Evolutionary conservation across 2,888 invertebrate genomes (phyloP).

Genomic region (Merodon equestris): DNA sequence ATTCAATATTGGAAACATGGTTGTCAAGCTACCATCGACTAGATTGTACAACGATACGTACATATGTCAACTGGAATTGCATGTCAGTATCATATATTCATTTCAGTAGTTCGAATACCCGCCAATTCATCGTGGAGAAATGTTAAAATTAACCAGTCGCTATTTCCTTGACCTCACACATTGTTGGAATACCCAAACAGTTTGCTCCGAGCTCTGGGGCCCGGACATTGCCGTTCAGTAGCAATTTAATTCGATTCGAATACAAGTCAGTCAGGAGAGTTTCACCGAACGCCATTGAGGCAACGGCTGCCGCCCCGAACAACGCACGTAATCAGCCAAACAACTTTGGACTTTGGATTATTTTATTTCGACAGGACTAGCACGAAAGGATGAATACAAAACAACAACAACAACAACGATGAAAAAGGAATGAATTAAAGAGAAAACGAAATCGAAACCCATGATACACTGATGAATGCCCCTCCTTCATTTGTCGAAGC

Average conservation of each 20-base stretch:
- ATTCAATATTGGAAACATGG: too few relatives aligned
- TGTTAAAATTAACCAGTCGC: conserved; percentile 31
- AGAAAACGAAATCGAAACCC: conserved; percentile 37
- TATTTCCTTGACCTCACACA: conserved; percentile 47
- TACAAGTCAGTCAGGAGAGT: conserved; percentile 42
- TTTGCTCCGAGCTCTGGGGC: background rate
- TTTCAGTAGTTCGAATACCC: too few relatives aligned
- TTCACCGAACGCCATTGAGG: conserved; percentile 2
- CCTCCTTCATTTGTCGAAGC: conserved; percentile 39
- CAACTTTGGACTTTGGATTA: conserved; percentile 54
- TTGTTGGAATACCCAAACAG: conserved; percentile 42
- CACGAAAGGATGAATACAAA: background rate
- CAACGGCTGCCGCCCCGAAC: conserved; percentile 12
- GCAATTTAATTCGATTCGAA: conserved; percentile 57
- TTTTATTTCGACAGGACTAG: conserved; percentile 34
- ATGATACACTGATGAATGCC: conserved; percentile 35
- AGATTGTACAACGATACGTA: too few relatives aligned
- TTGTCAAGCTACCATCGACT: too few relatives aligned
- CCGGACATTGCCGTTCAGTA: conserved; percentile 44
- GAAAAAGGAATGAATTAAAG: background rate
- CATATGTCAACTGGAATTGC: too few relatives aligned
- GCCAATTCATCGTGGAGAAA: too few relatives aligned
- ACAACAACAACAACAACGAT: conserved; percentile 9
- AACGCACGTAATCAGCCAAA: conserved; percentile 58
- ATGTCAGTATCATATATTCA: too few relatives aligned